Conservation (phyloP, 2,797 vertebrate genomes). For the Sphenopsis melanotis region DNA sequence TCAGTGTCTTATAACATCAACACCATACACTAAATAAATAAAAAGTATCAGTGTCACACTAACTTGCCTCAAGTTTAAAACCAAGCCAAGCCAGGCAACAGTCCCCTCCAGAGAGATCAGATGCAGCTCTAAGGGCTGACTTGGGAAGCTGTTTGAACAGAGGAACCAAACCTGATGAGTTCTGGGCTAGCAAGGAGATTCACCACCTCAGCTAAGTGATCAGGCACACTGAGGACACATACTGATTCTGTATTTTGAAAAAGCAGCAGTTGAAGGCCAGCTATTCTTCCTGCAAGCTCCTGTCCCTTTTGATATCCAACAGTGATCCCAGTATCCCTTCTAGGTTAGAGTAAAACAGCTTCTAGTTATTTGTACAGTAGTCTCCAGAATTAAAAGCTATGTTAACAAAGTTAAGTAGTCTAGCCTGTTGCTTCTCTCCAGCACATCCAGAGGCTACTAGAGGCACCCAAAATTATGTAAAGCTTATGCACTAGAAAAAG, state of each 20-base stretch:
- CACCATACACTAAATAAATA: neutral
- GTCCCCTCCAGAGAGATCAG: neutral
- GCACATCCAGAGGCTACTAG: neutral
- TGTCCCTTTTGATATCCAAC: neutral
- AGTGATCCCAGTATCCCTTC: neutral
- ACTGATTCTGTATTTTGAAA: neutral
- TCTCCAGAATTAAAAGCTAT: slow-evolving; percentile 29
- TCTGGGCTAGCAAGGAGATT: neutral
- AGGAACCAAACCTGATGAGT: neutral
- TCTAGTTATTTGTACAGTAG: neutral
- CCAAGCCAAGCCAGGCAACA: neutral
- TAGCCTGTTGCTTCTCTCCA: slow-evolving; percentile 12
- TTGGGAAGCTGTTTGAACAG: neutral
- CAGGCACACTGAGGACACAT: neutral
- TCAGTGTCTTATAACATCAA: neutral
- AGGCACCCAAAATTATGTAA: neutral
- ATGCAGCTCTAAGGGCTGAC: neutral
- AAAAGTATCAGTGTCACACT: neutral
- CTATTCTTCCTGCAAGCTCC: neutral
- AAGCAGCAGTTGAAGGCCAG: slow-evolving; percentile 7
- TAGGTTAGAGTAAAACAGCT: neutral
- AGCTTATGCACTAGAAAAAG: slow-evolving; percentile 1
- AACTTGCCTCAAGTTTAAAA: neutral
- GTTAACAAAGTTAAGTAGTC: neutral
- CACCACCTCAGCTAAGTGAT: neutral